phyloP scores from a whole-genome alignment of 2,113 vertebrate genomes.

The Notechis scutatus region DNA sequence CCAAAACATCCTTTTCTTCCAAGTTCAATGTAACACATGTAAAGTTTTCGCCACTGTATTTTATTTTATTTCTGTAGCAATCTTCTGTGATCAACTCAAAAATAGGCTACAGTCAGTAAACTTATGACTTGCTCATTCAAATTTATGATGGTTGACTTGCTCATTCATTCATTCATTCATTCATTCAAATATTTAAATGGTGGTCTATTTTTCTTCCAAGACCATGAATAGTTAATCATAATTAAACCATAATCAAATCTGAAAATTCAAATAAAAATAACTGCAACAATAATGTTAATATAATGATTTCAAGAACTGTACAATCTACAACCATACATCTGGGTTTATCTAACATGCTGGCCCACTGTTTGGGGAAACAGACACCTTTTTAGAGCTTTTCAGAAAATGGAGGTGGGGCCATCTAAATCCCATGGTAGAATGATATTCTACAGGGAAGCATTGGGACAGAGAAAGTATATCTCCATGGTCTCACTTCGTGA shows the following conservation, averaged over 20 bases:
- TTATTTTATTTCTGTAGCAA: constrained; percentile 1
- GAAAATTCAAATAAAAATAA: not conserved
- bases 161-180: not conserved
- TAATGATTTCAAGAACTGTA: not conserved
- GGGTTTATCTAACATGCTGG: not conserved
- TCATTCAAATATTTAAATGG: not conserved
- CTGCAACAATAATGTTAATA: not conserved
- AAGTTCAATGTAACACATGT: not conserved
- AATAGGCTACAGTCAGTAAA: not conserved
- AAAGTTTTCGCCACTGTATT: not conserved
- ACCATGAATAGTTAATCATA: not conserved
- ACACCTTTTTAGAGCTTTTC: not conserved
- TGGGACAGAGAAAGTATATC: not conserved
- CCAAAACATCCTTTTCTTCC: not conserved
- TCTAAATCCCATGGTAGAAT: not conserved
- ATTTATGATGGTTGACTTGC: not conserved
- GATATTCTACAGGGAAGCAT: not conserved
- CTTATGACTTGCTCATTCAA: not conserved
- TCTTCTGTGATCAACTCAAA: not conserved
- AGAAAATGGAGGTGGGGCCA: not conserved
- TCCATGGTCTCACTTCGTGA: not conserved
- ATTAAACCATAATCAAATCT: not conserved
- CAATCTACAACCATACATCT: not conserved
- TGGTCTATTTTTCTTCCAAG: not conserved
- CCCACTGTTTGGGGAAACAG: not conserved